Base-by-base conservation (phyloP, 2,797 vertebrate genomes). In the Epinephelus awoara region DNA sequence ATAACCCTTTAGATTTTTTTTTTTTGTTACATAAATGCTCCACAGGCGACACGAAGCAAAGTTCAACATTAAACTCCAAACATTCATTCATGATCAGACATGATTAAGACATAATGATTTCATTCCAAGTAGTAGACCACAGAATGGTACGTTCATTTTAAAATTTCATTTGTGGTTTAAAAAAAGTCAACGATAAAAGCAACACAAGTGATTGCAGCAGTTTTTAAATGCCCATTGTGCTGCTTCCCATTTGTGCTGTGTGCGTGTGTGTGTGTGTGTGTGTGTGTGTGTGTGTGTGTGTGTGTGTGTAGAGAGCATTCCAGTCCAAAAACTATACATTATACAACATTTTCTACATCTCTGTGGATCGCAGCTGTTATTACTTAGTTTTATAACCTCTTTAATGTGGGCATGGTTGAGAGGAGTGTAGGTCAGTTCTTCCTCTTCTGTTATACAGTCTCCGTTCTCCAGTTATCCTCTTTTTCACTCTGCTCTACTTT, bases 121-220 rank as follows among this genome's bases (percentile, higher is more conserved):
- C 75, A 85, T 91, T 93, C 80, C 64, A 84, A 83, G 80, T 75
- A 81, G 75, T 67, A 84, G 52, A 87, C 23, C 68, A 88, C 59
- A 86, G 46, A 79, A 80, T 57, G 18, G 10, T 77, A 68, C 80
- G 70, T 46, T 84, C 59, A 46, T 71, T 79, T 69, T 56, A 82
- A 88, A 92, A 83, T 80, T 47, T 78, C 49, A 72, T 59, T 73
- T 63, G 34, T 64, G 25, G 70, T 67, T 67, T 67, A 27, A 75
- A 80, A 76, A 87, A 82, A 77, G 15, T 84, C 62, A 84, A 87
- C 68, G 80, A 80, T 87, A 91, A 93, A 91, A 91, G 80, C 87
- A 88, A 89, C 88, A 77, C 27, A 27, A 49, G 47, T 6, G 52
- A 82, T 85, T 87, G 89, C 87, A 85, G 72, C 51, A 50, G 63